A percentile compares a stretch with the other conserved stretches of the same genome.
phyloP scores from a whole-genome alignment of 2,888 invertebrate genomes.

The Apamea monoglypha region DNA sequence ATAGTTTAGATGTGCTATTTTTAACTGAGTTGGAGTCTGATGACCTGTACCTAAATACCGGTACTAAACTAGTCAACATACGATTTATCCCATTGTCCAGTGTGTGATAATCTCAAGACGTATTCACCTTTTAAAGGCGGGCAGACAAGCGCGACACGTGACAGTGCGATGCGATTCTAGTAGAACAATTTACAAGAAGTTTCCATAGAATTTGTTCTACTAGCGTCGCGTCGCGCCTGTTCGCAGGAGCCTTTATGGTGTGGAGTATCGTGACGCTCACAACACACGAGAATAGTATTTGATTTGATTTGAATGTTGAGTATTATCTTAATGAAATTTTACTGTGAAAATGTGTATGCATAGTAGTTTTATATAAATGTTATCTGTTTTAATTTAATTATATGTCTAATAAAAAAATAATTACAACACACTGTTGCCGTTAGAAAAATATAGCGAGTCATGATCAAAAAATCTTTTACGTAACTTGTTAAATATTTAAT shows the following conservation, averaged over 20 bases:
- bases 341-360: too few relatives aligned
- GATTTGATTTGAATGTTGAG: not conserved
- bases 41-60: not conserved
- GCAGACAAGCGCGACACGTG: too few relatives aligned
- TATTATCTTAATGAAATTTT: not conserved
- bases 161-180: too few relatives aligned
- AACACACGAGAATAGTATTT: not conserved
- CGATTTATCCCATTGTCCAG: too few relatives aligned
- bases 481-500: not conserved
- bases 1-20: constrained; percentile 10
- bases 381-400: too few relatives aligned
- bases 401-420: too few relatives aligned
- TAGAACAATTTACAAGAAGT: too few relatives aligned
- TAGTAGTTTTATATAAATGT: too few relatives aligned
- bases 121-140: too few relatives aligned
- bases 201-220: too few relatives aligned
- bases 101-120: not conserved
- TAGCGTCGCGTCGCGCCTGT: too few relatives aligned
- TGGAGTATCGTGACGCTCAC: not conserved
- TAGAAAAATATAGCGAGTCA: not conserved
- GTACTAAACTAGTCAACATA: not conserved
- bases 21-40: not conserved
- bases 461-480: not conserved
- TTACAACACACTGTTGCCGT: not conserved
- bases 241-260: not conserved